Evolutionary conservation across 2,113 vertebrate species (phyloP), one percentile per base, ranked within the genome.

Genomic region (Syngnathus floridae): DNA sequence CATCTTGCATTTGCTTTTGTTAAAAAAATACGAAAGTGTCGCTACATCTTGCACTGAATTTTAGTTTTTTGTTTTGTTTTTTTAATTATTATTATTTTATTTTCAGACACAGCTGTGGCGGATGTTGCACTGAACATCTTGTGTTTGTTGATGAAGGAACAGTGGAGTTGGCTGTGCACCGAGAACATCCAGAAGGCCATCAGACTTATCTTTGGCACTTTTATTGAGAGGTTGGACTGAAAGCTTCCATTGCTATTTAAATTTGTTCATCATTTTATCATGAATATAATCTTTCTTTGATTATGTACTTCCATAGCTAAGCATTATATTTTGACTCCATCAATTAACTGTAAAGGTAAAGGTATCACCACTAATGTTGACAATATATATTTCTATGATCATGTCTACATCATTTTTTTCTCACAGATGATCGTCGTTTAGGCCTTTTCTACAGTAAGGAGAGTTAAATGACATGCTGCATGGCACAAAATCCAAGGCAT

Each of bases 91-190:
- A 13, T 31, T 16, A 56, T 88, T 75, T 60, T 38, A 67, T 40
- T 60, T 60, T 26, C 89, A 4, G 95, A 95, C 78, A 96, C 92
- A 11, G 90, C 88, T 65, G 83, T 96, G 83, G 93, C 95, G 57
- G 94, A 95, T 65, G 84, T 93, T 54, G 93, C 91, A 31, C 71
- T 97, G 74, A 93, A 95, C 2, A 91, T 98, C 69, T 79, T 97
- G 56, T 92, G 91, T 56, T 76, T 97, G 83, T 79, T 97, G 77
- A 90, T 97, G 85, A 89, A 91, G 82, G 92, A 95, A 70, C 94
- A 94, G 73, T 96, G 95, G 95, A 91, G 84, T 65, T 98, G 95
- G 95, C 77, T 97, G 0, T 96, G 94, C 81, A 95, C 93, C 0
- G 93, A 97, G 79, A 93, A 92, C 73, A 85, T 95, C 65, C 93